Percentiles rank a stretch among this genome's conserved stretches.
phyloP scores from a whole-genome alignment of 2,888 invertebrate genomes.

The Pollenia labialis region DNA sequence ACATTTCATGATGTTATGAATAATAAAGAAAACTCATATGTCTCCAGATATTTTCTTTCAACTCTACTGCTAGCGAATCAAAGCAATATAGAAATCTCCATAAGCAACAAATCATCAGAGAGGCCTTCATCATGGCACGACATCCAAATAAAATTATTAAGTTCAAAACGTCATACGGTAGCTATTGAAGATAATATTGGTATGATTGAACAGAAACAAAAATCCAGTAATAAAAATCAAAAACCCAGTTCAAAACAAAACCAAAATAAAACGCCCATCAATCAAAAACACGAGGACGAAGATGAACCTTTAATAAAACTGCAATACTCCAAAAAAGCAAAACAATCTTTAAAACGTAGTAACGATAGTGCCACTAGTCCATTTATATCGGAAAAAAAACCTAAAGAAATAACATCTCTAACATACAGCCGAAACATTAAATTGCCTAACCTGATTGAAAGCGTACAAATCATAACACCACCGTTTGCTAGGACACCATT shows the following conservation, averaged over 20 bases:
- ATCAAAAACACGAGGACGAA: constrained; percentile 1
- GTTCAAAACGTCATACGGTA: constrained; percentile 77
- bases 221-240: background rate
- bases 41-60: constrained; percentile 80
- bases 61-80: constrained; percentile 80
- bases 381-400: constrained; percentile 39
- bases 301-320: constrained; percentile 56
- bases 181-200: constrained; percentile 82
- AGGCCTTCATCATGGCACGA: constrained; percentile 76
- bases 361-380: constrained; percentile 5
- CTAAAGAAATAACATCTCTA: constrained; percentile 3
- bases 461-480: constrained; percentile 45
- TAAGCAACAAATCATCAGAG: constrained; percentile 73
- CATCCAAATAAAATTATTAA: constrained; percentile 77
- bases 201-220: constrained; percentile 70
- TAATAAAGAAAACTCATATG: constrained; percentile 77
- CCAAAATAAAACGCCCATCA: background rate
- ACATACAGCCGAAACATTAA: background rate
- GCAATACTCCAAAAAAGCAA: constrained; percentile 26
- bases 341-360: constrained; percentile 47
- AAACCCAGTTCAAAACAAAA: background rate
- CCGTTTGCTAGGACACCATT: background rate
- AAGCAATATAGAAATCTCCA: constrained; percentile 77
- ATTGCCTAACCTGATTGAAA: constrained; percentile 12
- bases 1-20: constrained; percentile 79